Evolutionary conservation across 2,113 vertebrate species (phyloP), one percentile per base, ranked within the genome.

Genomic region (Tretioscincus oriximinensis): DNA sequence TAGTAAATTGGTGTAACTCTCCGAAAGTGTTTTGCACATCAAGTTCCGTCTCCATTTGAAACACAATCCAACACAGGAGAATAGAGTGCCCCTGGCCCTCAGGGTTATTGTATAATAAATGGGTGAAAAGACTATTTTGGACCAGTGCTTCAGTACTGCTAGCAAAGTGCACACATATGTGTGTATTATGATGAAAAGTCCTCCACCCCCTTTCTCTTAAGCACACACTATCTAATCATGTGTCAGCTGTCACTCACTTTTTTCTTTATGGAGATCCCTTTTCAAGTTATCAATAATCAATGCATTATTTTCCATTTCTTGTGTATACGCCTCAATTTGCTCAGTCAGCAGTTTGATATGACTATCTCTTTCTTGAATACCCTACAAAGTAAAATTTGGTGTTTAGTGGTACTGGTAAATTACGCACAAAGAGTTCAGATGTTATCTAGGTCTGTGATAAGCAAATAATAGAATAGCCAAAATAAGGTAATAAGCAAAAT

Each of bases 321-420:
- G 94, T 0, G 98, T 99, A 73, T 97, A 98, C 64, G 97, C 96
- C 88, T 97, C 96, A 51, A 97, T 93, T 92, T 98, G 97, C 51
- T 97, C 97, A 72, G 95, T 96, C 73, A 99, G 96, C 90, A 97
- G 90, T 90, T 96, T 97, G 91, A 99, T 97, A 82, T 98, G 97
- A 90, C 91, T 94, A 86, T 99, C 98, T 88, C 98, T 90, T 66
- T 98, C 97, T 85, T 98, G 97, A 77, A 99, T 86, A 2, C 95
- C 96, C 98, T 99, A 82, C 2, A 86, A 47, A 88, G 9, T 70
- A 61, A 54, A 75, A 68, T 76, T 75, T 60, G 47, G 22, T 70
- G 31, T 41, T 68, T 70, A 49, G 49, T 81, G 20, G 68, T 54
- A 82, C 21, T 22, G 54, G 20, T n/a, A 28, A 28, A 54, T 22